Evolutionary conservation across 2,888 invertebrate genomes (phyloP), one percentile per base, ranked within the genome.

Genomic region (Drosophila macrospina): DNA sequence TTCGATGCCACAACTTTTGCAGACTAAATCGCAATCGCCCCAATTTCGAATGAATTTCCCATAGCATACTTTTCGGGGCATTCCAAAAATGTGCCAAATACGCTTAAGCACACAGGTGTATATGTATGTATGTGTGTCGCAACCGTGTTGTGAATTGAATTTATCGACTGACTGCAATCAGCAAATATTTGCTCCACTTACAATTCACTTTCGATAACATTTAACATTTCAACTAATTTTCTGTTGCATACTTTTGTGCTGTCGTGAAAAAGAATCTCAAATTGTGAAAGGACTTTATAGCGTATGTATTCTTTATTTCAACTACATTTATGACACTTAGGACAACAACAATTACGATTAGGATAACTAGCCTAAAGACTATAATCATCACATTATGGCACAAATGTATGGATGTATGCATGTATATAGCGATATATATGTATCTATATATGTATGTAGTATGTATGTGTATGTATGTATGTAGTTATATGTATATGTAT

Each of bases 361-460:
- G 80, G 74, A 80, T 78, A 78, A 77, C 73, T 85, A 78, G 60
- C 69, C 74, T 86, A 77, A 57, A 30, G 73, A 74, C 86, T 84
- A 83, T 86, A 86, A 86, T 86, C 88, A 85, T 90, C 88, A 90
- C 87, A 90, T 88, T 87, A 90, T 90, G 90, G 90, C 89, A 90
- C 90, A 90, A 74, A 88, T 77, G 72, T 70, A 81, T 63, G 67
- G 69, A 47, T 44, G 36, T 59, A 76, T 51, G 34, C 51, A 52
- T 56, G 41, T 61, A 59, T 57, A 41, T 47, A 24, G 11, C 13
- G 6, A 11, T 54, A 65, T 32, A 60, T 41, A 11, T 54, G 59
- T 32, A 60, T 41, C 24, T 32, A 45, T 34, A 37, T 30, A 20
- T 20, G 10, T 52, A 61, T 16, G 20, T 20, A 20, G n/a, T n/a